Base-by-base conservation (phyloP, 1,140 invertebrate genomes). In the Mactra quadrangularis region DNA sequence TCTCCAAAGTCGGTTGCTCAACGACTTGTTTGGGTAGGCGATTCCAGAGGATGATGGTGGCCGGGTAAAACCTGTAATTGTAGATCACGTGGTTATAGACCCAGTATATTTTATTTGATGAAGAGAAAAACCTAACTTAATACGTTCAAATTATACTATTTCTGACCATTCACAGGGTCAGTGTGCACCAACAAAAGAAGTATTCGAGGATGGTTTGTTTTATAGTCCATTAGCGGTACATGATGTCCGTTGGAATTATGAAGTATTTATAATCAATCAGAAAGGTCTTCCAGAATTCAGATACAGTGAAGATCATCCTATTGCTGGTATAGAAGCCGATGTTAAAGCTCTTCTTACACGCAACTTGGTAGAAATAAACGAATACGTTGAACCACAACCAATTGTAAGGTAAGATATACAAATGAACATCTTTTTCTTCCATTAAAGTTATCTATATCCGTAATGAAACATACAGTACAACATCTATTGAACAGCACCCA, bases 231-330 rank as follows among this genome's bases (percentile, higher is more conserved):
- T 89, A 82, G 86, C 89, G 53, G 91, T 87, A 33, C 92, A 88
- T 66, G 95, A 95, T 87, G 89, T 95, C 41, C 90, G 93, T 35
- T 95, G 94, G 95, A 95, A 95, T 89, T 95, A 94, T 85, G 95
- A 95, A 87, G 95, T 95, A 77, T 95, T 95, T 87, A 86, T 95
- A 17, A 92, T 95, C 4, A 89, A 93, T 82, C 87, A 86, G 29
- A 77, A 86, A 38, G 95, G 95, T 7, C 72, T 68, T 50, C 85
- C 87, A 11, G 31, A 83, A 7, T 53, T 84, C 31, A 55, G 90
- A 19, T 88, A 81, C 19, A 66, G 68, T n/a, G 83, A 87, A 1
- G 77, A 83, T 11, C 72, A 82, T 22, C 55, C 79, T 22, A 87
- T 87, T 9, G 17, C 59, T 13, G 17, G 15, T 15, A 45, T 85